Conservation (phyloP, 2,797 vertebrate genomes). For the Gobio occitaniae region DNA sequence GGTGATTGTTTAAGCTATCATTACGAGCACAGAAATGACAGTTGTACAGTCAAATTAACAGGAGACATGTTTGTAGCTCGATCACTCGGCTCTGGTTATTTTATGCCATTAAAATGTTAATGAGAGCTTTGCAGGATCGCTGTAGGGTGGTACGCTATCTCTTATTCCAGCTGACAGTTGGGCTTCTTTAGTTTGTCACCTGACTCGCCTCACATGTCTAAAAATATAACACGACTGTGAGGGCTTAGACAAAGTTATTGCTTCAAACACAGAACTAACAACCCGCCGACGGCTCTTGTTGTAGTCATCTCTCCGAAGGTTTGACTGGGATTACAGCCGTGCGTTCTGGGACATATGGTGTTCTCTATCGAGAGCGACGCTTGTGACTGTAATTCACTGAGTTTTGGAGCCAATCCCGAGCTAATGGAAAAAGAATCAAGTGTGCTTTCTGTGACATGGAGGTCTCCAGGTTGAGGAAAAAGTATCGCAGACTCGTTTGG, state of each 20-base stretch:
- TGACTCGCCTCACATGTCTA: slow-evolving; percentile 23
- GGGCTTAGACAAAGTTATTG: slow-evolving; percentile 22
- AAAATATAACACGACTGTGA: slow-evolving; percentile 22
- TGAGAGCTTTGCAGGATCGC: background rate
- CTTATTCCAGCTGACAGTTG: slow-evolving; percentile 11
- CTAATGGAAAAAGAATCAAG: slow-evolving; percentile 22
- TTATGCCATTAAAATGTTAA: slow-evolving; percentile 36
- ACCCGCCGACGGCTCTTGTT: slow-evolving; percentile 4
- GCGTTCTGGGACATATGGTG: slow-evolving; percentile 6
- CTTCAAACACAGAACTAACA: slow-evolving; percentile 24
- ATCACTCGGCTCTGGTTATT: slow-evolving; percentile 6
- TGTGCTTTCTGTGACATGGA: slow-evolving; percentile 1
- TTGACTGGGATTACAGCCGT: slow-evolving; percentile 26
- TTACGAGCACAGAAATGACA: background rate
- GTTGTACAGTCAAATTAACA: background rate
- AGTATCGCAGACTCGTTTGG: background rate
- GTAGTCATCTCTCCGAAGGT: background rate
- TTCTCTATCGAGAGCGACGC: background rate
- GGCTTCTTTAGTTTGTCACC: slow-evolving; percentile 3
- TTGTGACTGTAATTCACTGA: slow-evolving; percentile 6
- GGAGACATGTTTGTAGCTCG: background rate
- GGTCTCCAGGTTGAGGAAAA: background rate
- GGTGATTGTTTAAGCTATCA: slow-evolving; percentile 25
- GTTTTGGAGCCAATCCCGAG: slow-evolving; percentile 2
- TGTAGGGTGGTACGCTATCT: background rate